Evolutionary conservation across 2,888 invertebrate species (phyloP).

Genomic region (Diaprepes abbreviatus): DNA sequence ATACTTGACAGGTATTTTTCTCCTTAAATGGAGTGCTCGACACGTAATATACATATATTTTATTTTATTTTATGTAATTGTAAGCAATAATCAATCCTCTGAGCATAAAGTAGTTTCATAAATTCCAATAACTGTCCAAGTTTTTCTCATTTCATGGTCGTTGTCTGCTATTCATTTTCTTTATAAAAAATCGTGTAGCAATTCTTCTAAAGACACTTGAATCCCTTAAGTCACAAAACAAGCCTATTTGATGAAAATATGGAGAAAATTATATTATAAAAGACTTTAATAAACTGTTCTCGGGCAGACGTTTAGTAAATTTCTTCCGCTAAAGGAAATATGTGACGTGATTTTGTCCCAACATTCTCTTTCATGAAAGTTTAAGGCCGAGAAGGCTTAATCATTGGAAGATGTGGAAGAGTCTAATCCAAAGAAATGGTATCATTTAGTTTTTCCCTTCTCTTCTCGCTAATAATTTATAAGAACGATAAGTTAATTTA

Average conservation of each 20-base stretch:
- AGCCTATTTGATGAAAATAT: neutral
- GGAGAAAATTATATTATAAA: neutral
- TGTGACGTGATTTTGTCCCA: neutral
- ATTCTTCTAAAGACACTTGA: neutral
- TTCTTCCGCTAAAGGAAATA: neutral
- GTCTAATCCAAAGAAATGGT: constrained; percentile 7
- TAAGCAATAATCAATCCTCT: too few relatives aligned
- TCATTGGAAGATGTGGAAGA: constrained; percentile 9
- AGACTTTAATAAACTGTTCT: neutral
- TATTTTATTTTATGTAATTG: too few relatives aligned
- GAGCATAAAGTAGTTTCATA: too few relatives aligned
- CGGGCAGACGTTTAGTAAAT: neutral
- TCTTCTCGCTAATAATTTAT: neutral
- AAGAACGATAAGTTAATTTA: neutral
- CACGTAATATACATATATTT: too few relatives aligned
- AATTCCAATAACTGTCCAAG: too few relatives aligned
- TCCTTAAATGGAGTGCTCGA: too few relatives aligned
- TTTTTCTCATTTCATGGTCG: too few relatives aligned
- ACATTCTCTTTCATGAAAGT: neutral
- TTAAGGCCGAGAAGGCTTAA: neutral
- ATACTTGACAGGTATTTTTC: too few relatives aligned
- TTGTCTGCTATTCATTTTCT: too few relatives aligned
- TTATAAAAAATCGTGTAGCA: too few relatives aligned
- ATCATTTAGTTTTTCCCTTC: constrained; percentile 2
- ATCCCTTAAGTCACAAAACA: too few relatives aligned